Evolutionary conservation across 2,797 vertebrate genomes (phyloP), one percentile per base, ranked within the genome.

Genomic region (Eremophila alpestris): DNA sequence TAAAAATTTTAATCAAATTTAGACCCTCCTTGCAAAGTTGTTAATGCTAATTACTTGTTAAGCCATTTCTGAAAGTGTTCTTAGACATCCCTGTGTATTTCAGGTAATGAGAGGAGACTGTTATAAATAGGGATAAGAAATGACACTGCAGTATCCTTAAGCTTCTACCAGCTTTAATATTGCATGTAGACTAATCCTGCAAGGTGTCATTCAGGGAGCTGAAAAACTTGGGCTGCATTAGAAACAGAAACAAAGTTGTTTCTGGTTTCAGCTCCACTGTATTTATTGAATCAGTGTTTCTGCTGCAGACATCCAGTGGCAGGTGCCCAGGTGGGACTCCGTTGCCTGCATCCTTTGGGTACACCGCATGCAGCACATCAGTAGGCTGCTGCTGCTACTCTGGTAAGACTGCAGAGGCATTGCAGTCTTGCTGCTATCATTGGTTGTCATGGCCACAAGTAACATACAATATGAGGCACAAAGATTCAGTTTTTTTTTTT

Each of bases 371-470:
- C 52, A 63, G 71, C 75, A 54, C 83, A 84, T 95, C 82, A 63
- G 55, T 11, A 85, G 63, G 81, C 88, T 92, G 76, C 62, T 70
- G 80, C 83, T 92, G 81, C 73, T 71, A 49, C 84, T 80, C 21
- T 95, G 79, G 18, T 55, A 68, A 58, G 83, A 91, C 83, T 96
- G 91, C 94, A 96, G 91, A 92, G 83, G 71, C 90, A 77, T 96
- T 95, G 93, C 92, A 93, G 91, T 83, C 80, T 91, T 95, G 85
- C 78, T 81, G 19, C 56, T 90, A 10, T 67, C 2, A 0, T 71
- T 86, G 76, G 94, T 97, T 97, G 96, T 95, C 95, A 97, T 94
- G 86, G 91, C 30, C 92, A 86, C 97, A 90, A 89, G 59, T 83
- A 83, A 78, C 71, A 89, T 23, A 93, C 29, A 89, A 40, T 48